Evolutionary conservation across 2,113 vertebrate species (phyloP), one percentile per base, ranked within the genome.

Genomic region (Phylloscopus trochiloides): DNA sequence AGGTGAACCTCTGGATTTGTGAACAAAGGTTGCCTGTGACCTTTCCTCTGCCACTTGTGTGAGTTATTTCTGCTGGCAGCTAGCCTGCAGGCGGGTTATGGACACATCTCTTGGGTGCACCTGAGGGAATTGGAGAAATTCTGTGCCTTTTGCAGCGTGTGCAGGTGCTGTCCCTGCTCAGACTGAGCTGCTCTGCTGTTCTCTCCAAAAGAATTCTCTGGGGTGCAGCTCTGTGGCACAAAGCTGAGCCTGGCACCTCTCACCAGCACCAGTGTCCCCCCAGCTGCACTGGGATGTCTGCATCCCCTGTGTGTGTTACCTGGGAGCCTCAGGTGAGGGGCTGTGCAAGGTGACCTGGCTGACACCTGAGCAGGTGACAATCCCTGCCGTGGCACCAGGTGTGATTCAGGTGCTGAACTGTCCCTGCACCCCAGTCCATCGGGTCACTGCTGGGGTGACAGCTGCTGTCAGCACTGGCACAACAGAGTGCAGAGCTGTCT

Each of bases 91-190:
- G 57, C 65, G 57, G 36, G 14, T 55, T 17, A 8, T 1, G 8
- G 48, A 65, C 51, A 28, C 42, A 8, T 25, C 59, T 42, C 40
- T 5, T 16, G 21, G 32, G 24, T n/a, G 26, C 22, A 2, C 2
- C 7, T 26, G 1, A 48, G 57, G 65, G 65, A 65, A 28, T 1
- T 3, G 3, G 24, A 48, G 3, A 6, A 24, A 29, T 38, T 5
- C 40, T 22, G 12, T 38, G 55, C 55, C n/a, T 61, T 38, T 50
- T 34, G 32, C 38, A 19, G 17, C 9, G 12, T 10, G 26, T 26
- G 3, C 88, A 95, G 96, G 95, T 91, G 81, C 72, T 17, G 34
- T 34, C n/a, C 77, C 17, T 2, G 67, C 55, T 43, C 40, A 10
- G 38, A 4, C 63, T 4, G 4, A 16, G 17, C 21, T 57, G 58